Conservation (phyloP, 2,888 invertebrate species). For the Metallyticus violacea region DNA sequence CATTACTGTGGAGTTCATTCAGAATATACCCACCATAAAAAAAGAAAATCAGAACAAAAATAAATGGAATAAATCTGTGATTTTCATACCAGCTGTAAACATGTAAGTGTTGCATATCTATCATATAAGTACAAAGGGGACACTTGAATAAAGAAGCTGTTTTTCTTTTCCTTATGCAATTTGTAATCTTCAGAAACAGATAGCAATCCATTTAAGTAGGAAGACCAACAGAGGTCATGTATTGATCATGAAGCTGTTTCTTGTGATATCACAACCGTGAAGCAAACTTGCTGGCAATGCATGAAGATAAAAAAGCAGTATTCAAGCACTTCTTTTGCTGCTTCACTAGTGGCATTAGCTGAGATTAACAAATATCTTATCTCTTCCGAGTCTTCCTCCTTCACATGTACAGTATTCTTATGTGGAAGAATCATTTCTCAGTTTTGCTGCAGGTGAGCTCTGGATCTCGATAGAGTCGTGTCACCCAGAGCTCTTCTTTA, state of each 20-base stretch:
- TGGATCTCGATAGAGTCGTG: no score
- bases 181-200: background rate
- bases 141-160: background rate
- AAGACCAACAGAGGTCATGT: background rate
- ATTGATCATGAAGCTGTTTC: background rate
- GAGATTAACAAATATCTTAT: background rate
- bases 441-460: background rate
- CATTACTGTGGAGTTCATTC: background rate
- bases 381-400: background rate
- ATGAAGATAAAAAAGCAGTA: background rate
- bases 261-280: background rate
- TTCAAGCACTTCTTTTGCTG: slow-evolving; percentile 4
- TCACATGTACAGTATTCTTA: background rate
- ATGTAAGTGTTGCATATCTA: background rate
- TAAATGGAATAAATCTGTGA: background rate
- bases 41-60: background rate
- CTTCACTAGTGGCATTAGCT: slow-evolving; percentile 8
- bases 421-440: background rate
- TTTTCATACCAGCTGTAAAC: background rate
- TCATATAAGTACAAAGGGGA: background rate
- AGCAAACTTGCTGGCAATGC: background rate
- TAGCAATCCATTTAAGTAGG: background rate
- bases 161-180: background rate
- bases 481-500: slow-evolving; percentile 17
- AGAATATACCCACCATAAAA: background rate